These are phyloP conservation scores for Sciurus niger DNA, from an alignment of 2,113 vertebrate genomes.

Conservation along the genomic window DNA sequence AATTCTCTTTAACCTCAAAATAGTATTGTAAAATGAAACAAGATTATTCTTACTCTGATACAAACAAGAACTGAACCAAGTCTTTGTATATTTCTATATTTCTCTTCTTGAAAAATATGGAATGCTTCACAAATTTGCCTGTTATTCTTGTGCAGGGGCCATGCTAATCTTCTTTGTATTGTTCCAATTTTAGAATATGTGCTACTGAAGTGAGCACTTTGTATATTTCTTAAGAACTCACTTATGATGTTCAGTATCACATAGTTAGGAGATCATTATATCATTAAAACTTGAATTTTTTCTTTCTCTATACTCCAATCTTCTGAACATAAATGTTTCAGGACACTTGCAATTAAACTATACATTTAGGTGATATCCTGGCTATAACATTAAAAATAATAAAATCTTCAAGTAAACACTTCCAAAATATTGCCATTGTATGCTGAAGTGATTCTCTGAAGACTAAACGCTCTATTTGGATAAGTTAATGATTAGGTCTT, in stretches of 20 bases:
- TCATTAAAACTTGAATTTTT: slow-evolving; percentile 66
- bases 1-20: slow-evolving; percentile 63
- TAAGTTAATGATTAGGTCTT: slow-evolving; percentile 57
- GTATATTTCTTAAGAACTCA: slow-evolving; percentile 66
- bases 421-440: slow-evolving; percentile 48
- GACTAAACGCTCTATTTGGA: slow-evolving; percentile 41
- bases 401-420: slow-evolving; percentile 66
- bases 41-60: slow-evolving; percentile 68
- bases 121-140: too few relatives aligned
- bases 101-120: too few relatives aligned
- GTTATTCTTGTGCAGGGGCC: too few relatives aligned
- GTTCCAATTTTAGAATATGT: too few relatives aligned
- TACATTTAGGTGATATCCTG: slow-evolving; percentile 57
- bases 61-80: slow-evolving; percentile 64
- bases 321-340: slow-evolving; percentile 58
- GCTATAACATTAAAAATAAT: slow-evolving; percentile 74
- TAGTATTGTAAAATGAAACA: slow-evolving; percentile 33
- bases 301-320: slow-evolving; percentile 35
- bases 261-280: slow-evolving; percentile 50
- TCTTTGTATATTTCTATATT: neutral
- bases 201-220: too few relatives aligned
- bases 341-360: slow-evolving; percentile 59
- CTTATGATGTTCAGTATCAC: slow-evolving; percentile 42
- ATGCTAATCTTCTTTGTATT: too few relatives aligned
- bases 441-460: slow-evolving; percentile 69